phyloP scores from a whole-genome alignment of 2,888 invertebrate genomes.

The Byasa hedistus region DNA sequence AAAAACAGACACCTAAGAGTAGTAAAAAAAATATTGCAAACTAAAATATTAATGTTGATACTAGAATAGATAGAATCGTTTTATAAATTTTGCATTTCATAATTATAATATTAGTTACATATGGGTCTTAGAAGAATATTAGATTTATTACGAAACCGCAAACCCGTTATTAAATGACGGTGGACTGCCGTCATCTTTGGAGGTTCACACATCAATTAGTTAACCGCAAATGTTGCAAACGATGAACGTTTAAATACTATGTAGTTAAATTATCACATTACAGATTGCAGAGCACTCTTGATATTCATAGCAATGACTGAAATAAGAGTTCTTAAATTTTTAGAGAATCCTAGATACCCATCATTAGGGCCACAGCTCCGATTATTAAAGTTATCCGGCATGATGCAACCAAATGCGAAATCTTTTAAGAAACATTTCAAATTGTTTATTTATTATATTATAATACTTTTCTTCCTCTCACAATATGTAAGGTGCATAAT shows the following conservation, averaged over 20 bases:
- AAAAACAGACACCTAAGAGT: too few species aligned
- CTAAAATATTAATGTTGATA: too few species aligned
- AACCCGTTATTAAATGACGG: conserved; percentile 24
- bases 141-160: conserved; percentile 9
- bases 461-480: conserved; percentile 50
- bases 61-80: too few species aligned
- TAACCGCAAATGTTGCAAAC: background rate
- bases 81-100: too few species aligned
- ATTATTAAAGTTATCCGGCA: conserved; percentile 45
- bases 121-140: too few species aligned
- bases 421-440: conserved; percentile 42
- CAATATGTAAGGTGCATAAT: conserved; percentile 54
- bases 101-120: too few species aligned
- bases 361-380: conserved; percentile 55
- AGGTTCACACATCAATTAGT: conserved; percentile 27
- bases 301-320: background rate
- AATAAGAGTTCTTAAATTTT: conserved; percentile 26
- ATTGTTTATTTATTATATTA: conserved; percentile 44
- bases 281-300: background rate
- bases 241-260: background rate
- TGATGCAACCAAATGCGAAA: conserved; percentile 50
- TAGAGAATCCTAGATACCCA: conserved; percentile 50
- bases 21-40: too few species aligned
- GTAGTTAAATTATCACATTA: background rate
- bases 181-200: conserved; percentile 9